Evolutionary conservation across 2,113 vertebrate genomes (phyloP), one percentile per base, ranked within the genome.

Genomic region (Okapia johnstoni): DNA sequence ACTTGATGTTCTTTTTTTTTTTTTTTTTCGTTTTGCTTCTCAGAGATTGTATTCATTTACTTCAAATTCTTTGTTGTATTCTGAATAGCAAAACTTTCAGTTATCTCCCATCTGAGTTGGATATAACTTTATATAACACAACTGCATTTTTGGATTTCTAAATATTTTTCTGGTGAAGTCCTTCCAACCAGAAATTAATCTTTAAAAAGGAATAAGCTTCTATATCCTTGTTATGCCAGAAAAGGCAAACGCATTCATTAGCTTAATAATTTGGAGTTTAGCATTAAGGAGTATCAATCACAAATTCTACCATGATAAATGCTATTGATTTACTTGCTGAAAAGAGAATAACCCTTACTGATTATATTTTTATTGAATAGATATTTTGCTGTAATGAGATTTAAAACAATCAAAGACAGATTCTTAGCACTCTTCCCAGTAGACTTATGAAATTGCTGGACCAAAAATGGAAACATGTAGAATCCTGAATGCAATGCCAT

Each of bases 21-120:
- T 26, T 90, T 73, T 66, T 66, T 66, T 66, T 73, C 2, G 5
- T 61, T 96, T 91, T 83, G 17, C 5, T 63, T 11, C n/a, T 80
- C 52, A 90, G 48, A 94, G 43, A 89, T 93, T 87, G 77, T 60
- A 90, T 81, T 80, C 83, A 48, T 92, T 91, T 91, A 85, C 61
- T 90, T 80, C 16, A 84, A 86, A 76, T 87, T 92, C 23, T 92
- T 95, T 84, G 14, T 52, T 87, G 16, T 25, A 36, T 77, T 98
- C 9, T 61, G 11, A 81, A 80, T 40, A 50, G 9, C 6, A 6
- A 90, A 77, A 26, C 15, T 90, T 52, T 57, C 30, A 90, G n/a
- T 11, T 73, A 19, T 40, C 81, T 48, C 8, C 4, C 36, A 33
- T 70, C 23, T 46, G 40, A 66, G 28, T 43, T 88, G 28, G 7